Evolutionary conservation across 1,140 invertebrate genomes (phyloP).

Genomic region (Ceratosolen solmsi): DNA sequence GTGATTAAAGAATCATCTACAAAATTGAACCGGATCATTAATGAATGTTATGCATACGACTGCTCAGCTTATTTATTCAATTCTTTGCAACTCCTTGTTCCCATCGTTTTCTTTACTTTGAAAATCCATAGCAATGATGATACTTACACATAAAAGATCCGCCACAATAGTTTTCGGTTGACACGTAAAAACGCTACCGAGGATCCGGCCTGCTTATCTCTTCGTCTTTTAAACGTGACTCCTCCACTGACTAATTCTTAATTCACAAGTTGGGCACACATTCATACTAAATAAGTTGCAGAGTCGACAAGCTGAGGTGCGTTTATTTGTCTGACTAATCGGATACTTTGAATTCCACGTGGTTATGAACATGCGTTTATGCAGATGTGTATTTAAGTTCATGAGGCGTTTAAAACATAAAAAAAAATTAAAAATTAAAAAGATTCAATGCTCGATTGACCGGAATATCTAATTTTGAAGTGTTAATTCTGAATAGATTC

Average conservation of each 20-base stretch:
- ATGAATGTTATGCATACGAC: slow-evolving; percentile 54
- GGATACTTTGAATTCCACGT: slow-evolving; percentile 21
- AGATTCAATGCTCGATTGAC: too few species aligned
- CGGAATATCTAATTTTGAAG: too few species aligned
- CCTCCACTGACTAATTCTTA: neutral
- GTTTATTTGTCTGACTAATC: slow-evolving; percentile 23
- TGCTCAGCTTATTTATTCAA: slow-evolving; percentile 8
- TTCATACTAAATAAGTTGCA: slow-evolving; percentile 46
- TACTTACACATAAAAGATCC: too few species aligned
- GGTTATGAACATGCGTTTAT: too few species aligned
- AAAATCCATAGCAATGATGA: too few species aligned
- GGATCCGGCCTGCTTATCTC: too few species aligned
- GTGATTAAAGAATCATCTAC: slow-evolving; percentile 63
- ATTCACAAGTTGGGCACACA: neutral
- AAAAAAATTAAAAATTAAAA: too few species aligned
- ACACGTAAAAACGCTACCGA: slow-evolving; percentile 66
- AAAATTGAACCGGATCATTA: slow-evolving; percentile 68
- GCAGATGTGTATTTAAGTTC: too few species aligned
- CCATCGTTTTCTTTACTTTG: neutral
- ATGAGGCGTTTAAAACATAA: too few species aligned
- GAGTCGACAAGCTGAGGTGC: neutral
- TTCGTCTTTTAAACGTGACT: neutral
- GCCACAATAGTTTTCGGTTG: slow-evolving; percentile 54
- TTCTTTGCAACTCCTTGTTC: neutral
- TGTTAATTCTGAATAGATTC: too few species aligned